Evolutionary conservation across 2,113 vertebrate genomes (phyloP).

Genomic region (Alexandromys fortis): DNA sequence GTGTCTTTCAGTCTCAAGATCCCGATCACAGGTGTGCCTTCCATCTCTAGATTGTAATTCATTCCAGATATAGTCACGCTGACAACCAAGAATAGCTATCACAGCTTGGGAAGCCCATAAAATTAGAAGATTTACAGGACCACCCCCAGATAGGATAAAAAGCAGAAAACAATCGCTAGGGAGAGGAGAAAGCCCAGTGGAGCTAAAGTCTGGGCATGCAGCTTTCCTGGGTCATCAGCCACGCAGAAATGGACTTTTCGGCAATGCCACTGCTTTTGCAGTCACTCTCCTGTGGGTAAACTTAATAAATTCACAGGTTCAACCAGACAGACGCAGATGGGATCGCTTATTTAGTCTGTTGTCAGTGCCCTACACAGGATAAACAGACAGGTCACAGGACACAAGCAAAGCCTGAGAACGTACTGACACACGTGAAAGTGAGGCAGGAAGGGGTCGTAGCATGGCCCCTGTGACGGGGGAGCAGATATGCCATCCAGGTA

Average conservation of each 20-base stretch:
- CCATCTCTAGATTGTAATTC: neutral
- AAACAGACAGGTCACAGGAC: neutral
- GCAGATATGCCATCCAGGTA: neutral
- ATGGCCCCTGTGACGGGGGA: neutral
- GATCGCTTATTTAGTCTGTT: neutral
- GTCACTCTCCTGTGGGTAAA: neutral
- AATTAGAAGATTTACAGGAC: neutral
- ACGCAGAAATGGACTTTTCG: neutral
- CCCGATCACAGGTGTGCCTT: neutral
- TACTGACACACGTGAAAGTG: neutral
- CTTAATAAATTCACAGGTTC: neutral
- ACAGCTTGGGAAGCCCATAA: neutral
- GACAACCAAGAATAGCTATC: neutral
- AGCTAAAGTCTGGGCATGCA: neutral
- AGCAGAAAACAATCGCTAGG: neutral
- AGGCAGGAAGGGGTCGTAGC: neutral
- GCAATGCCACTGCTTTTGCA: neutral
- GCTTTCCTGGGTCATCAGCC: neutral
- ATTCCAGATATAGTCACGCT: neutral
- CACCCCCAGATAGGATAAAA: neutral
- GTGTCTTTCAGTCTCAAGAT: neutral
- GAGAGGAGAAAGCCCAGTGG: neutral
- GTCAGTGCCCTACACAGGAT: neutral
- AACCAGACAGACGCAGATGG: neutral
- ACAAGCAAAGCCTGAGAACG: neutral